Evolutionary conservation across 2,113 vertebrate genomes (phyloP), one percentile per base, ranked within the genome.

Genomic region (Electrona antarctica): DNA sequence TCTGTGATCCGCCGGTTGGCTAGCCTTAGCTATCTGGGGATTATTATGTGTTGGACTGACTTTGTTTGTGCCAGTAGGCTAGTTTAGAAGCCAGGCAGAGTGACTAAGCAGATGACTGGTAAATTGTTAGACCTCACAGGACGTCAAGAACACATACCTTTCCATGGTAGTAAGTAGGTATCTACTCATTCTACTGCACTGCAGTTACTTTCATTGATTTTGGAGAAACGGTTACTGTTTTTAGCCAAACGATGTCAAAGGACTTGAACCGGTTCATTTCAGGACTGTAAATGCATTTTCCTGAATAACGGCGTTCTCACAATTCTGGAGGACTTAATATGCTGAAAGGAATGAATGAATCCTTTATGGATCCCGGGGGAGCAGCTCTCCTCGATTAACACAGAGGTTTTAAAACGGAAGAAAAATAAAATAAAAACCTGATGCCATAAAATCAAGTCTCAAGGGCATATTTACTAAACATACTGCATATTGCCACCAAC

Each of bases 61-160:
- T 57, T 54, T 21, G n/a, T 55, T 70, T 57, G 65, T 75, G 77
- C 60, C 58, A 70, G 72, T 73, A 57, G 51, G 68, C 59, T 33
- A 10, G 28, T 56, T 52, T 58, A 60, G 60, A 64, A 12, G 57
- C 45, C 61, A 21, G 49, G 47, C 33, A 59, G 73, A 82, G 75
- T 82, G 52, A 75, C 60, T 41, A 47, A 72, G 60, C 28, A 61
- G 52, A 76, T 60, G 64, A 78, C 47, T 48, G 73, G 11, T 60
- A 73, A 78, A 74, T 61, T 49, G 71, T 67, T 51, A 54, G 52
- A 55, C 55, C 55, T 65, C 51, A 55, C 45, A 79, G 64, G 51
- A 58, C 77, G 63, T 79, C 51, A 74, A 76, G 67, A 64, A 65
- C 61, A 68, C 54, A 33, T 67, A 65, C 67, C n/a, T 77, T 69